Evolutionary conservation across 2,888 invertebrate genomes (phyloP).

Genomic region (Elegia similella): DNA sequence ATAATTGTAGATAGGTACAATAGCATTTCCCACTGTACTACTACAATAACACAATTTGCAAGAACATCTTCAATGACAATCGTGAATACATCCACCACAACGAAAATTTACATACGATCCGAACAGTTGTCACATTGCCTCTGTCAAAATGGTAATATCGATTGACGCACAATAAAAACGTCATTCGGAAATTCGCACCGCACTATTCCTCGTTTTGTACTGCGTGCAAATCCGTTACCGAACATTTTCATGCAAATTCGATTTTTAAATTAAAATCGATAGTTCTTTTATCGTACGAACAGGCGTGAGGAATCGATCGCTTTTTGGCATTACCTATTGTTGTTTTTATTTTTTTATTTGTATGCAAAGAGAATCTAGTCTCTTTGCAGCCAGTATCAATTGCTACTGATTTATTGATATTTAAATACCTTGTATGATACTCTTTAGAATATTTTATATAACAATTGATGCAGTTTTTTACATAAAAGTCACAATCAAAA

Average conservation of each 20-base stretch:
- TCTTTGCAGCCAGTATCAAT: conserved; percentile 19
- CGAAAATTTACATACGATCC: conserved; percentile 43
- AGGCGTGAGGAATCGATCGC: conserved; percentile 43
- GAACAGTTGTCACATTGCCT: conserved; percentile 25
- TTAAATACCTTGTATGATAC: conserved; percentile 37
- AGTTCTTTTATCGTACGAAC: conserved; percentile 47
- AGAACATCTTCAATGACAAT: not conserved
- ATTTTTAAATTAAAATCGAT: conserved; percentile 37
- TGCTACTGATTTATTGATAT: conserved; percentile 41
- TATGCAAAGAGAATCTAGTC: conserved; percentile 21
- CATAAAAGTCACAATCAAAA: not conserved
- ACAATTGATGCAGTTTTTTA: not conserved
- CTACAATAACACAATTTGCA: conserved; percentile 17
- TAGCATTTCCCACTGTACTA: too few relatives aligned
- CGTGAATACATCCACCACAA: conserved; percentile 12
- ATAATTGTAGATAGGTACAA: not conserved
- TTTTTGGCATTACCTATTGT: conserved; percentile 33
- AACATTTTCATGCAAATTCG: conserved; percentile 66
- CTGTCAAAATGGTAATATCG: conserved; percentile 60
- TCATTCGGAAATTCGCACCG: conserved; percentile 67
- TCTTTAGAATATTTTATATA: conserved; percentile 11
- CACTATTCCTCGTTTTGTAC: conserved; percentile 59
- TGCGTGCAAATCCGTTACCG: conserved; percentile 67
- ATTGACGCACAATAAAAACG: conserved; percentile 58
- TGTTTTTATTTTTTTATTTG: conserved; percentile 32